These are phyloP conservation scores for Copidosoma floridanum DNA, from an alignment of 1,140 invertebrate genomes.

Conservation along the genomic window DNA sequence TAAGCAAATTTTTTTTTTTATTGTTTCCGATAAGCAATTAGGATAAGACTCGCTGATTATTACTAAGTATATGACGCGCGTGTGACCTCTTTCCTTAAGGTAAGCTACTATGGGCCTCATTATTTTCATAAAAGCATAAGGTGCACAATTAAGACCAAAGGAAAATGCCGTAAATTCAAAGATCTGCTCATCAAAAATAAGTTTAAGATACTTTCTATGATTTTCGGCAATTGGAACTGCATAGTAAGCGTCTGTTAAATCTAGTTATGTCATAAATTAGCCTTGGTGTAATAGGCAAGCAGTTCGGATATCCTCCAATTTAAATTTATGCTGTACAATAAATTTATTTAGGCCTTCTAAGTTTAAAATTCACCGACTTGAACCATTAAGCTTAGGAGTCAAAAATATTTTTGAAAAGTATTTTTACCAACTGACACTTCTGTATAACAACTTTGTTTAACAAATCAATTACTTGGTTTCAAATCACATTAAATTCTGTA, in stretches of 20 bases:
- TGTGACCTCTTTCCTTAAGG: slow-evolving; percentile 19
- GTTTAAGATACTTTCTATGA: slow-evolving; percentile 38
- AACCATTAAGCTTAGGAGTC: slow-evolving; percentile 30
- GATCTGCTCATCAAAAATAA: slow-evolving; percentile 26
- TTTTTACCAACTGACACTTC: slow-evolving; percentile 25
- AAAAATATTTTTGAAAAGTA: slow-evolving; percentile 35
- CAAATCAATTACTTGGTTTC: background rate
- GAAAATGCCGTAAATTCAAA: slow-evolving; percentile 29
- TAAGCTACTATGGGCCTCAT: slow-evolving; percentile 32
- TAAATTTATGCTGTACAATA: slow-evolving; percentile 32
- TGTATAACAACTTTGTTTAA: slow-evolving; percentile 12
- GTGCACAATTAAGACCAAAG: slow-evolving; percentile 34
- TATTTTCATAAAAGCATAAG: slow-evolving; percentile 40
- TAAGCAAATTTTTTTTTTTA: too few species aligned
- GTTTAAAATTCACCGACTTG: slow-evolving; percentile 35
- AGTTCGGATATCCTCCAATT: slow-evolving; percentile 34
- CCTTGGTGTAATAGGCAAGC: slow-evolving; percentile 26
- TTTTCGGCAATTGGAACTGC: slow-evolving; percentile 20
- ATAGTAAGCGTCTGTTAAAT: slow-evolving; percentile 31
- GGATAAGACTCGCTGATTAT: slow-evolving; percentile 20
- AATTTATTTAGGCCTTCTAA: slow-evolving; percentile 36
- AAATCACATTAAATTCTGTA: background rate
- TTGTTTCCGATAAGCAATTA: too few species aligned
- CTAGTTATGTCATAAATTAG: slow-evolving; percentile 29
- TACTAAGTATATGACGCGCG: slow-evolving; percentile 37